Evolutionary conservation across 2,797 vertebrate species (phyloP).

Genomic region (Acanthurus leucopareius): DNA sequence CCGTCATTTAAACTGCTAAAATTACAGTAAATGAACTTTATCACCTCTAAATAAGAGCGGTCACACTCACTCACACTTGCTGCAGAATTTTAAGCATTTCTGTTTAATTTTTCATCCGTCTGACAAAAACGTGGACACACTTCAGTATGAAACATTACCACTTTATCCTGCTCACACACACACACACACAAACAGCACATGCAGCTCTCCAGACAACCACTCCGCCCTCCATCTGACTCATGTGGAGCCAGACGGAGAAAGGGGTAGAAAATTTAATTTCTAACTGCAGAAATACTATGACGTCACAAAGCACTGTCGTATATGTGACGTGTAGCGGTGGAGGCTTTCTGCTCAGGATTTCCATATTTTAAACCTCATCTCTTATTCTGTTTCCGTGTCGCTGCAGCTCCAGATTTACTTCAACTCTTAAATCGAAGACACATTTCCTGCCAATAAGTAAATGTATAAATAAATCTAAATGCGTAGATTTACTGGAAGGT

Average conservation of each 20-base stretch:
- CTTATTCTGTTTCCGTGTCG: constrained; percentile 49
- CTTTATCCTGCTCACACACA: constrained; percentile 12
- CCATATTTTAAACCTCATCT: constrained; percentile 59
- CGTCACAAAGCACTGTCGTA: constrained; percentile 21
- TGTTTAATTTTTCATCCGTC: constrained; percentile 27
- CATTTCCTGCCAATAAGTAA: constrained; percentile 46
- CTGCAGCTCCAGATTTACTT: constrained; percentile 31
- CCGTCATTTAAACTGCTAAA: neutral
- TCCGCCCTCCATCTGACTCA: constrained; percentile 15
- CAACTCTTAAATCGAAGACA: constrained; percentile 42
- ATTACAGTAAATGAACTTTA: constrained; percentile 7
- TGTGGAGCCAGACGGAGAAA: constrained; percentile 23
- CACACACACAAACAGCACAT: constrained; percentile 15
- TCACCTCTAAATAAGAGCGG: neutral
- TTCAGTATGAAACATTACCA: constrained; percentile 2
- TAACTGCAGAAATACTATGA: constrained; percentile 34
- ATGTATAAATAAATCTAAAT: constrained; percentile 47
- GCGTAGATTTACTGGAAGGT: constrained; percentile 39
- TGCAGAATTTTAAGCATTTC: constrained; percentile 2
- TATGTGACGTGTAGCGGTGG: constrained; percentile 19
- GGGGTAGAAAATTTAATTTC: constrained; percentile 46
- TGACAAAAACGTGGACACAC: neutral
- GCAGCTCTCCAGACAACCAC: constrained; percentile 22
- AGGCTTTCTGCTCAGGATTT: constrained; percentile 51
- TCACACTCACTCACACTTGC: neutral